phyloP scores from a whole-genome alignment of 2,797 vertebrate species.

The Natrix natrix region DNA sequence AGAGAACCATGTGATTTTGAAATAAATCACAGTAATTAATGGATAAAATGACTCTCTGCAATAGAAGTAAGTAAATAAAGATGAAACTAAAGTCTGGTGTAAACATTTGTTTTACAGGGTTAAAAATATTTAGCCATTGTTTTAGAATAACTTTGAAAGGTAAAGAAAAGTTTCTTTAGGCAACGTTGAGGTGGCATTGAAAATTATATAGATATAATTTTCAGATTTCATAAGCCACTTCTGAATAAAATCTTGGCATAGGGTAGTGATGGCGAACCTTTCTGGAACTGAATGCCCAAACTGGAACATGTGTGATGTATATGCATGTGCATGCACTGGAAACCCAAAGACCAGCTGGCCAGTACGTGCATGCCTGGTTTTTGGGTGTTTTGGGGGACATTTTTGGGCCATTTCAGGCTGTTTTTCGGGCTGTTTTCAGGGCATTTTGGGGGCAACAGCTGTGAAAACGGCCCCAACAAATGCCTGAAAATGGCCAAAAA shows the following conservation, averaged over 20 bases:
- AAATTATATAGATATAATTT: background rate
- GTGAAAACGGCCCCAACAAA: no score
- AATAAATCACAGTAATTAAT: constrained; percentile 57
- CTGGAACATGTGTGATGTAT: no score
- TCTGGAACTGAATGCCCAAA: no score
- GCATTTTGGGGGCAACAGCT: no score
- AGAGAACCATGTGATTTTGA: constrained; percentile 46
- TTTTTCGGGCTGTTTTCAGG: no score
- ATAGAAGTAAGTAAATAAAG: constrained; percentile 44
- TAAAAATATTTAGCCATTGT: constrained; percentile 26
- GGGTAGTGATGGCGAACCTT: no score
- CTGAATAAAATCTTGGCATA: constrained; percentile 45
- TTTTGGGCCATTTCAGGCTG: no score
- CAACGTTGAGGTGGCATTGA: constrained; percentile 23
- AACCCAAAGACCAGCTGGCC: no score
- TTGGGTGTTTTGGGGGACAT: no score
- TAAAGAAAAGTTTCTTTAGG: constrained; percentile 52
- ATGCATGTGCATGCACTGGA: no score
- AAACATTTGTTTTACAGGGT: background rate
- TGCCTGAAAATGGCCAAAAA: no score
- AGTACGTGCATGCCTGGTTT: no score
- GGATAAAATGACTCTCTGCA: constrained; percentile 32
- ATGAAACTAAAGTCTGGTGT: constrained; percentile 35
- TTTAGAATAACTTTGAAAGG: constrained; percentile 1
- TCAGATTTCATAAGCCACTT: constrained; percentile 45